Conservation (phyloP, 23 tunicate genomes). For the Trididemnum clinides region DNA sequence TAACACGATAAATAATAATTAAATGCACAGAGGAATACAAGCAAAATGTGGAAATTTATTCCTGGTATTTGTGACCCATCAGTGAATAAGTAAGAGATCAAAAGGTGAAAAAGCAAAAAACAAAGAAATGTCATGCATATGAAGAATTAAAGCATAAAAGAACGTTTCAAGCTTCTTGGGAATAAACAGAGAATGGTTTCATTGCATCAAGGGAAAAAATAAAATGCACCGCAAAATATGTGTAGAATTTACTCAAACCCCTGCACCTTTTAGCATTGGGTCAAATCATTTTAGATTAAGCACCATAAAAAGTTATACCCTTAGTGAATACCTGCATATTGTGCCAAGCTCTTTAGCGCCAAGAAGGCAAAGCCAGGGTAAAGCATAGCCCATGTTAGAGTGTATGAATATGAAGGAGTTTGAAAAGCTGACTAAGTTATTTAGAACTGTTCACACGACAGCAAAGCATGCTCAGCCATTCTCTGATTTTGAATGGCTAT, state of each 20-base stretch:
- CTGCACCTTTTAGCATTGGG: neutral
- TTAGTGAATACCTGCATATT: neutral
- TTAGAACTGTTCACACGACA: neutral
- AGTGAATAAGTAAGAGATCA: neutral
- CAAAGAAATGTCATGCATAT: neutral
- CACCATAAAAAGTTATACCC: neutral
- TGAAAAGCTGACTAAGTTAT: neutral
- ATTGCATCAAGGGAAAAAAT: neutral
- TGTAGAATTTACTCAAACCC: neutral
- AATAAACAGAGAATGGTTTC: neutral
- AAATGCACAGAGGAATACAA: neutral
- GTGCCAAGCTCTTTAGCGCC: neutral
- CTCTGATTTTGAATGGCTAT: neutral
- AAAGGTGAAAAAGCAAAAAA: neutral
- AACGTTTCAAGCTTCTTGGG: neutral
- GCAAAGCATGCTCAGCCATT: neutral
- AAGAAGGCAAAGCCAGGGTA: neutral
- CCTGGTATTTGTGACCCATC: neutral
- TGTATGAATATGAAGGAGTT: neutral
- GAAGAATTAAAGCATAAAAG: neutral
- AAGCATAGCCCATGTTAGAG: neutral
- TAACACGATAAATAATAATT: no score
- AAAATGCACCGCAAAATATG: neutral
- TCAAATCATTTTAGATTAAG: neutral
- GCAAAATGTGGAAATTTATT: neutral